These are phyloP conservation scores for Grammomys dolichurus DNA, from an alignment of 2,113 vertebrate genomes.

Conservation along the genomic window DNA sequence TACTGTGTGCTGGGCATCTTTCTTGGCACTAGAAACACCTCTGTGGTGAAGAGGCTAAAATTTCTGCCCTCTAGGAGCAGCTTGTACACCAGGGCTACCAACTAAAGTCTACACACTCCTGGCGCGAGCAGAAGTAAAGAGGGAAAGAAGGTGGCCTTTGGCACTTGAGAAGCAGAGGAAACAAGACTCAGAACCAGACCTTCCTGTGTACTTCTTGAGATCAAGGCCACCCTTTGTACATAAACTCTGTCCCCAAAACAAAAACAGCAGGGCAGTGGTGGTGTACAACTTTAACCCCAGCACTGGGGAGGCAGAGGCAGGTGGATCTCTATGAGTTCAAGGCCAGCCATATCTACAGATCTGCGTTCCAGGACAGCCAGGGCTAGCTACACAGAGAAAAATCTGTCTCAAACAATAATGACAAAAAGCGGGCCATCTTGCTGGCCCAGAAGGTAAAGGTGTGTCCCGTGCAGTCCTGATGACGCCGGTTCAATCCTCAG, in stretches of 20 bases:
- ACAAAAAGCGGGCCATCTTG: not conserved
- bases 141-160: not conserved
- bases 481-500: not conserved
- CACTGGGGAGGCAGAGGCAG: too few species aligned
- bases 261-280: not conserved
- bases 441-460: not conserved
- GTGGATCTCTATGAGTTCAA: too few species aligned
- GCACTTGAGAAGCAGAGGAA: not conserved
- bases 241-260: not conserved
- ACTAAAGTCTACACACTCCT: not conserved
- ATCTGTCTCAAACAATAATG: not conserved
- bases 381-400: not conserved
- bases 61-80: not conserved
- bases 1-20: constrained; percentile 1
- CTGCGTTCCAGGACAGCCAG: not conserved
- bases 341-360: too few species aligned
- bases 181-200: not conserved
- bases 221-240: not conserved
- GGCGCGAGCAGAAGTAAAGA: constrained; percentile 1
- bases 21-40: not conserved
- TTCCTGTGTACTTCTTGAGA: too few species aligned
- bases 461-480: not conserved
- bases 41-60: constrained; percentile 18
- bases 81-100: not conserved
- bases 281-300: too few species aligned